A percentile compares a stretch with the other conserved stretches of the same genome.
Evolutionary conservation across 2,888 invertebrate species (phyloP).

Genomic region (Agonopterix heracliana): DNA sequence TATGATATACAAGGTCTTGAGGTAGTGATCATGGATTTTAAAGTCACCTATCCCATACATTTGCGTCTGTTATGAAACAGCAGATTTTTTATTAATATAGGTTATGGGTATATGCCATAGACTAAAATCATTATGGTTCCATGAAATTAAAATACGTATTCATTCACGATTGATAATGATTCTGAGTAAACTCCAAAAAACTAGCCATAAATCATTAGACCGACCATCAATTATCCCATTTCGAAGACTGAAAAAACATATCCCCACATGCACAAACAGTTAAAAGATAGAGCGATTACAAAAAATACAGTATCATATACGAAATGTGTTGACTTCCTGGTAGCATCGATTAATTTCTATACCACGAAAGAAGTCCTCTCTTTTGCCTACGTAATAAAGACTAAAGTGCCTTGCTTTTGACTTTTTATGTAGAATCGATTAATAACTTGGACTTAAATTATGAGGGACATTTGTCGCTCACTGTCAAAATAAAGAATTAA

Average conservation of each 20-base stretch:
- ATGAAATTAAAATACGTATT: too few species aligned
- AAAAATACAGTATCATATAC: conserved; percentile 33
- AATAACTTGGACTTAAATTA: conserved; percentile 37
- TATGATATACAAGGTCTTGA: too few species aligned
- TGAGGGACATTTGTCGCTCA: conserved; percentile 61
- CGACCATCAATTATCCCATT: conserved; percentile 4
- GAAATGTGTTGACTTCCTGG: conserved; percentile 42
- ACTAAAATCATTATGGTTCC: too few species aligned
- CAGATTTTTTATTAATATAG: too few species aligned
- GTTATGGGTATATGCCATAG: too few species aligned
- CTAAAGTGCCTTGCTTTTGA: conserved; percentile 9
- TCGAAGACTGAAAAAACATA: conserved; percentile 5
- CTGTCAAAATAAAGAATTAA: conserved; percentile 70
- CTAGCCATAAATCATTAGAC: background rate
- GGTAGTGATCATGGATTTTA: too few species aligned
- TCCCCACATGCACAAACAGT: conserved; percentile 41
- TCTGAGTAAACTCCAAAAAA: too few species aligned
- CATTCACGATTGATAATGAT: too few species aligned
- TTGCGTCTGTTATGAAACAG: too few species aligned
- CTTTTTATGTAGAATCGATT: conserved; percentile 45
- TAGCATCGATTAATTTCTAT: conserved; percentile 44
- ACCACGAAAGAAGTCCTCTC: background rate
- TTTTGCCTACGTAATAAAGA: conserved; percentile 6
- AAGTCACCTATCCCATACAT: too few species aligned
- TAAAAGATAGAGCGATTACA: conserved; percentile 25